Conservation (phyloP, 2,888 invertebrate genomes). For the Autographa pulchrina region DNA sequence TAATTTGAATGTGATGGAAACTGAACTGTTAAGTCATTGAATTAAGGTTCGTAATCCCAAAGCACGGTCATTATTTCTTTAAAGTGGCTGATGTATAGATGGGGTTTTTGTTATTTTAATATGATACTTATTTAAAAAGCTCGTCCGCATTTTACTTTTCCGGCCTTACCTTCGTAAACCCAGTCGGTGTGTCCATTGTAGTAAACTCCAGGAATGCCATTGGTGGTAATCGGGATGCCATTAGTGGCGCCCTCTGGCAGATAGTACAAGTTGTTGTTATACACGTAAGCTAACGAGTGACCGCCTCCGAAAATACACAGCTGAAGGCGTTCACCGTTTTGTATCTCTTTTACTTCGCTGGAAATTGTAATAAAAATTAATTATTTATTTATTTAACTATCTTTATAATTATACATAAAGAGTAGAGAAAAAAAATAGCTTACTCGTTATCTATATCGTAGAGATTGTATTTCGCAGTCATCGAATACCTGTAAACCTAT, state of each 20-base stretch:
- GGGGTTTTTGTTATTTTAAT: too few species aligned
- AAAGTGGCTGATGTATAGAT: too few species aligned
- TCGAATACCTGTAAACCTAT: slow-evolving; percentile 92
- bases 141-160: not conserved
- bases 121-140: too few species aligned
- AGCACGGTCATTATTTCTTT: too few species aligned
- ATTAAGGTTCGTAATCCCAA: too few species aligned
- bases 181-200: slow-evolving; percentile 97
- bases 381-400: not conserved
- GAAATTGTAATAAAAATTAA: slow-evolving; percentile 51
- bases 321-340: slow-evolving; percentile 89
- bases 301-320: slow-evolving; percentile 90
- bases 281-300: slow-evolving; percentile 90
- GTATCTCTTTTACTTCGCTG: slow-evolving; percentile 82
- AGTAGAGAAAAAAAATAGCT: slow-evolving; percentile 49
- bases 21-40: too few species aligned
- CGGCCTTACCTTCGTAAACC: slow-evolving; percentile 95
- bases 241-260: slow-evolving; percentile 74
- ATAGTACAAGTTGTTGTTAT: slow-evolving; percentile 92
- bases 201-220: slow-evolving; percentile 90
- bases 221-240: slow-evolving; percentile 88
- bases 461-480: slow-evolving; percentile 90
- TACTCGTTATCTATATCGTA: slow-evolving; percentile 89
- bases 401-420: not conserved
- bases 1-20: too few species aligned